Evolutionary conservation across 1,140 invertebrate genomes (phyloP), one percentile per base, ranked within the genome.

Genomic region (Doryteuthis pealeii): DNA sequence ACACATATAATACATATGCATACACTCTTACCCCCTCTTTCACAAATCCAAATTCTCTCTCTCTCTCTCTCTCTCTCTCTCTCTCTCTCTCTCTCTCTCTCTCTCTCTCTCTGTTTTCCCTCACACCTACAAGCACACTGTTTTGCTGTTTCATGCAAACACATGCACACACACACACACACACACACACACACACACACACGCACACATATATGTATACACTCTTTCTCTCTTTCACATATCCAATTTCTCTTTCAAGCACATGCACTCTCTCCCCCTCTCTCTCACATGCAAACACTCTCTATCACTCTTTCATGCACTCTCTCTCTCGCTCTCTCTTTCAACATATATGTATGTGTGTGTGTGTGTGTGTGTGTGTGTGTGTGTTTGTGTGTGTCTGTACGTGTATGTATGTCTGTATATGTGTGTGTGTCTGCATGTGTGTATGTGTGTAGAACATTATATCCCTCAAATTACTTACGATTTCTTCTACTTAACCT

Each of bases 11-110:
- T 18, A 49, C 18, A 18, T 49, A 67, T 26, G 26, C 65, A 28
- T 10, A 67, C 26, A 26, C 65, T 67, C 65, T 67, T 26, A 12
- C 65, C 26, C 65, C 26, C 65, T 67, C 65, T 67, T 26, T 67
- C 65, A 12, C 65, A 10, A 8, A 10, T 49, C 18, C 45, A 10
- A 8, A 10, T 18, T 10, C 45, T 49, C 45, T 49, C 45, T 67
- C 65, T 67, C 65, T 67, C 65, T 67, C 65, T 67, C 65, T 67
- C 65, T 31, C 26, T 67, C 45, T 49, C 45, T 49, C 45, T 49
- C 45, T 49, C 45, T 49, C 45, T 67, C 65, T 32, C n/a, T 67
- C 2, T 32, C 65, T 67, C 65, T 32, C 65, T 67, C 65, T 67
- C 65, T 67, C 1, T 49, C 45, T 49, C 1, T 49, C 12, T 1